Evolutionary conservation across 2,888 invertebrate genomes (phyloP).

Genomic region (Digitonthophagus gazella): DNA sequence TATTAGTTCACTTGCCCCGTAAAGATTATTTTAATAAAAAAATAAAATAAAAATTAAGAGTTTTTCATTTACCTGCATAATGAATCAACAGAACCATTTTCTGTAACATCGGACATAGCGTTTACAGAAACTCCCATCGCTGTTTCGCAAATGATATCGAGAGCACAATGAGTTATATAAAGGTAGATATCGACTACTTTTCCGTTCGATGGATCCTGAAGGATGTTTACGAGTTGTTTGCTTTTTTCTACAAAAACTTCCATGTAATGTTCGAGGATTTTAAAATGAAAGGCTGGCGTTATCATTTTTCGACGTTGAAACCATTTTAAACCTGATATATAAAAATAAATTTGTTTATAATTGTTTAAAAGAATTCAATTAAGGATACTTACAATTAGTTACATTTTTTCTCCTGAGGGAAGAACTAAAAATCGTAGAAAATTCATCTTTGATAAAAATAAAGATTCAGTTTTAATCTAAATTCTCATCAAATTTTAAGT

Average conservation of each 20-base stretch:
- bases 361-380: too few relatives aligned
- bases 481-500: too few relatives aligned
- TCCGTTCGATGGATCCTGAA: slow-evolving; percentile 34
- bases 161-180: slow-evolving; percentile 38
- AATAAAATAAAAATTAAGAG: too few relatives aligned
- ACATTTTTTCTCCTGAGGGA: too few relatives aligned
- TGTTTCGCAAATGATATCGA: slow-evolving; percentile 41
- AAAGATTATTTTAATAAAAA: background rate
- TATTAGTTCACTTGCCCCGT: slow-evolving; percentile 3
- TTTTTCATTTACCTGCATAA: too few relatives aligned
- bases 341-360: too few relatives aligned
- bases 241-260: slow-evolving; percentile 40
- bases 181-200: slow-evolving; percentile 41
- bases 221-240: slow-evolving; percentile 32
- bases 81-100: slow-evolving; percentile 17
- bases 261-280: slow-evolving; percentile 39
- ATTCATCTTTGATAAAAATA: too few relatives aligned
- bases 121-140: slow-evolving; percentile 19
- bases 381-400: too few relatives aligned
- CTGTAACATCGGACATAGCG: background rate
- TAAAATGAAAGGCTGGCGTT: slow-evolving; percentile 44
- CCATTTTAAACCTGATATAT: slow-evolving; percentile 37
- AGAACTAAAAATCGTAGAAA: too few relatives aligned
- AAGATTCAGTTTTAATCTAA: too few relatives aligned
- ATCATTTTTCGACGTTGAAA: slow-evolving; percentile 37